These are phyloP conservation scores for Cheilosia impressa DNA, from an alignment of 2,888 invertebrate species.

Conservation along the genomic window DNA sequence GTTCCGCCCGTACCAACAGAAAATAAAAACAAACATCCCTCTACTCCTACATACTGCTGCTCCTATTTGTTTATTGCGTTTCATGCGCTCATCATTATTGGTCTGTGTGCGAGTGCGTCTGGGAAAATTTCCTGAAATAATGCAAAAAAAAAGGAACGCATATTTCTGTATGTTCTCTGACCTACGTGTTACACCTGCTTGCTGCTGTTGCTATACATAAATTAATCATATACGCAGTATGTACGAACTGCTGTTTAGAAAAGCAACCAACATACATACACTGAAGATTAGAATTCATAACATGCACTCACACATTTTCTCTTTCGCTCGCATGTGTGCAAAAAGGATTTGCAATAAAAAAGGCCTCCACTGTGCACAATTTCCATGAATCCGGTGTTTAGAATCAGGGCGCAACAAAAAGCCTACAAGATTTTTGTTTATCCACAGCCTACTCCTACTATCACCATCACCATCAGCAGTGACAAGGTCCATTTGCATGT, in stretches of 20 bases:
- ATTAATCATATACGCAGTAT: conserved; percentile 50
- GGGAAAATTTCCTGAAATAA: conserved; percentile 44
- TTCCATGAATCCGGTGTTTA: conserved; percentile 62
- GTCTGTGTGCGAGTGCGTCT: conserved; percentile 65
- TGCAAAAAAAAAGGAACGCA: conserved; percentile 15
- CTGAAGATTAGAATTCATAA: conserved; percentile 63
- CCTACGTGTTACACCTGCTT: conserved; percentile 62
- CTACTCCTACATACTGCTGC: neutral
- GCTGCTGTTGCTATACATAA: conserved; percentile 40
- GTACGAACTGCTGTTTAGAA: conserved; percentile 50
- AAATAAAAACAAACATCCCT: conserved; percentile 32
- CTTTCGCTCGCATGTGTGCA: conserved; percentile 40
- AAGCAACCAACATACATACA: conserved; percentile 48
- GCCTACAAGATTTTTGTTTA: conserved; percentile 74
- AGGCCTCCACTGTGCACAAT: conserved; percentile 48
- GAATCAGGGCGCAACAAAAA: conserved; percentile 69
- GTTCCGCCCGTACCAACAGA: conserved; percentile 14
- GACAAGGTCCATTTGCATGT: conserved; percentile 73
- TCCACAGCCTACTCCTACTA: conserved; percentile 58
- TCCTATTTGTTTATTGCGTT: conserved; percentile 67
- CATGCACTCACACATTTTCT: conserved; percentile 53
- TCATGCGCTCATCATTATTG: conserved; percentile 50
- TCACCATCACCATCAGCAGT: conserved; percentile 62
- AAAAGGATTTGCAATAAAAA: conserved; percentile 32
- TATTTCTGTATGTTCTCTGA: conserved; percentile 30